These are phyloP conservation scores for Macrotis lagotis DNA, from an alignment of 2,113 vertebrate genomes.

Conservation along the genomic window DNA sequence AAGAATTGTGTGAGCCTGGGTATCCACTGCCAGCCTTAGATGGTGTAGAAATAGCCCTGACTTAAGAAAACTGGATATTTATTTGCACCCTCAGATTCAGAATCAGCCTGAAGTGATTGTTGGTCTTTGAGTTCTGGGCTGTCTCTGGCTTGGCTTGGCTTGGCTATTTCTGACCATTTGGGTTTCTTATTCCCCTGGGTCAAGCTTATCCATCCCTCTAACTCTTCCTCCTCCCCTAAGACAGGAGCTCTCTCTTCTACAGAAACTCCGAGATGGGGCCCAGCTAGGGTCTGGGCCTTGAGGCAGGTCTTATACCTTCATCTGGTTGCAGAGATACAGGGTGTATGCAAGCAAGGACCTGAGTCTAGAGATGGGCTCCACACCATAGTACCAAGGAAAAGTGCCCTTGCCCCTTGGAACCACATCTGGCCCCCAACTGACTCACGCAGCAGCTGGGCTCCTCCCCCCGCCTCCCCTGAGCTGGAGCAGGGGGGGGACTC, in stretches of 20 bases:
- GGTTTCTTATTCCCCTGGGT: background rate
- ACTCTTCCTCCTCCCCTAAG: background rate
- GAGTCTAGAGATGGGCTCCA: background rate
- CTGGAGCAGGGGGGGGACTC: background rate
- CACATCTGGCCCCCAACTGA: background rate
- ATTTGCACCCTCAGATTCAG: background rate
- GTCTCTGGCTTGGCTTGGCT: background rate
- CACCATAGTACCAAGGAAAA: background rate
- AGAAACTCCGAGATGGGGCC: background rate
- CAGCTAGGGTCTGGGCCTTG: background rate
- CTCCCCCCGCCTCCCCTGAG: background rate
- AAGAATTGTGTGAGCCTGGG: background rate
- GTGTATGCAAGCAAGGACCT: background rate
- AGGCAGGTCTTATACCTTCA: background rate
- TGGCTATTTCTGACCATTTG: background rate
- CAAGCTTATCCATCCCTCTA: background rate
- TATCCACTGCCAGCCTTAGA: background rate
- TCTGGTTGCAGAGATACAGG: background rate
- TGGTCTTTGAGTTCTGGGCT: background rate
- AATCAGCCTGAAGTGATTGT: background rate
- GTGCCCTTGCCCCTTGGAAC: background rate
- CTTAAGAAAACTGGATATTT: background rate
- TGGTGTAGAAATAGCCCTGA: background rate
- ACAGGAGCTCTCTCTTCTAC: background rate
- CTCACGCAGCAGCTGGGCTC: slow-evolving; percentile 9